phyloP scores from a whole-genome alignment of 2,113 vertebrate species.

The Serinus canaria region DNA sequence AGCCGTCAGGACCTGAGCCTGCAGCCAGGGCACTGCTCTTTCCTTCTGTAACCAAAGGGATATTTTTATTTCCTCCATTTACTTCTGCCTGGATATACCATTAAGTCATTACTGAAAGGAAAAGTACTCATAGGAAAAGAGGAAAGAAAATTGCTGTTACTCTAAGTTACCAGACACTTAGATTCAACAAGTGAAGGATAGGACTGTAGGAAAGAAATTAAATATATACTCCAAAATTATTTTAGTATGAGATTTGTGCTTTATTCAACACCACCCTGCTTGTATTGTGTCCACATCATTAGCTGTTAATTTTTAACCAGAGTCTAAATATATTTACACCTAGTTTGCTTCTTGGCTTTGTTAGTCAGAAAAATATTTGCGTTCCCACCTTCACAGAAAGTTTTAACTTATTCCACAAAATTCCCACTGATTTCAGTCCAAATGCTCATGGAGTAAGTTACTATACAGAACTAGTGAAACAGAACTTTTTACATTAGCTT shows the following conservation, averaged over 20 bases:
- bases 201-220: not conserved
- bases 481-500: not conserved
- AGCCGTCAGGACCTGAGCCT: not conserved
- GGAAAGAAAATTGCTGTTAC: not conserved
- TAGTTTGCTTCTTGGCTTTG: not conserved
- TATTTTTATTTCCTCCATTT: not conserved
- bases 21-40: not conserved
- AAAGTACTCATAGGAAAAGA: not conserved
- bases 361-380: not conserved
- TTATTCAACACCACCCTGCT: not conserved
- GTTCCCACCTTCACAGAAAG: not conserved
- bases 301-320: not conserved
- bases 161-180: not conserved
- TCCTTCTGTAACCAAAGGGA: not conserved
- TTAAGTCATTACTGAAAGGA: not conserved
- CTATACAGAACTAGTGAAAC: not conserved
- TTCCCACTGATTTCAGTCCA: not conserved
- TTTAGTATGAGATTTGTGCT: not conserved
- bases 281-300: not conserved
- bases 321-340: not conserved
- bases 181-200: not conserved
- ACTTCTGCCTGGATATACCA: not conserved
- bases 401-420: not conserved
- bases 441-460: not conserved
- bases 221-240: not conserved